phyloP scores from a whole-genome alignment of 37 sponge, comb jelly and placozoan species.

The Ephydatia muelleri region DNA sequence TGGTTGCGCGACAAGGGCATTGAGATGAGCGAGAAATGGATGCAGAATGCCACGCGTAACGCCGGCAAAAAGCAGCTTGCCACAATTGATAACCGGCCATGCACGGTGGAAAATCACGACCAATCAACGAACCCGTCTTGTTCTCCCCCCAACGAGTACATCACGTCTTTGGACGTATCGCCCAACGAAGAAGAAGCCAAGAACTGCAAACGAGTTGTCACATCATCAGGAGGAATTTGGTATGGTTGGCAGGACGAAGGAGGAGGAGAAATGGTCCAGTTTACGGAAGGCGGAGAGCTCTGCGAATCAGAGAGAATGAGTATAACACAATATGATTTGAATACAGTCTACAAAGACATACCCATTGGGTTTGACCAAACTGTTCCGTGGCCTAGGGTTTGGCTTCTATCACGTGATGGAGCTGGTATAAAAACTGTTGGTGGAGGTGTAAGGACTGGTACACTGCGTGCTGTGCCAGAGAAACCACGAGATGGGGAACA shows the following conservation, averaged over 20 bases:
- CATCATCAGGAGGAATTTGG: background rate
- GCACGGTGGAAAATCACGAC: background rate
- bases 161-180: background rate
- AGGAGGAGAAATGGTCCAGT: background rate
- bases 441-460: conserved; percentile 26
- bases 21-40: conserved; percentile 43
- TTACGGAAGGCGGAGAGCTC: background rate
- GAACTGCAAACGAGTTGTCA: background rate
- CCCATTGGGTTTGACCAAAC: background rate
- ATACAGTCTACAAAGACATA: conserved; percentile 6
- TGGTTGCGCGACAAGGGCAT: conserved; percentile 45
- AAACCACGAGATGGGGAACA: background rate
- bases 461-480: background rate
- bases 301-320: background rate
- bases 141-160: background rate
- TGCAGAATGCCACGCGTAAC: background rate
- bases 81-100: background rate
- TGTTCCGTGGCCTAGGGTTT: conserved; percentile 28
- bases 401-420: conserved; percentile 3
- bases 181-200: background rate
- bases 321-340: background rate
- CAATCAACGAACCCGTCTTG: background rate
- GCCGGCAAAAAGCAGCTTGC: background rate
- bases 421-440: background rate
- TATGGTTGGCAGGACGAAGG: background rate